phyloP scores from a whole-genome alignment of 2,888 invertebrate species.

The Masnerella sp. region DNA sequence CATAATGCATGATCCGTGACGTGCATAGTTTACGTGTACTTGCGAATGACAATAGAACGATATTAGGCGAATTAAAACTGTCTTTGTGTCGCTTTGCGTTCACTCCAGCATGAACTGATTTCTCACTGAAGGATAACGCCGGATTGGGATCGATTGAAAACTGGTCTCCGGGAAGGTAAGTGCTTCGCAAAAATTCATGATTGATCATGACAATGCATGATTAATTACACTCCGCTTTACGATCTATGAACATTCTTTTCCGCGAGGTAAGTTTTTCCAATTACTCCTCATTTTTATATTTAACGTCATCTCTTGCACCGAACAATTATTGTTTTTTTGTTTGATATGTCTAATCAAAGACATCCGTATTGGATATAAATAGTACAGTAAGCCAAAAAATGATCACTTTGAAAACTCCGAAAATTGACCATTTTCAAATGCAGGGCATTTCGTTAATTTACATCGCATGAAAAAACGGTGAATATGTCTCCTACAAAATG shows the following conservation, averaged over 20 bases:
- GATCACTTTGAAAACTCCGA: too few relatives aligned
- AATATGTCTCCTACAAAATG: too few relatives aligned
- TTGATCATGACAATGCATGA: slow-evolving; percentile 51
- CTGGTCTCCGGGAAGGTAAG: slow-evolving; percentile 38
- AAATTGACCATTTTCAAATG: too few relatives aligned
- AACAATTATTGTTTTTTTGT: too few relatives aligned
- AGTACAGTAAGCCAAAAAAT: too few relatives aligned
- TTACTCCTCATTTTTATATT: not conserved
- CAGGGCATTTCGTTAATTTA: too few relatives aligned
- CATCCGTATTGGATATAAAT: too few relatives aligned
- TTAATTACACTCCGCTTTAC: slow-evolving; percentile 27
- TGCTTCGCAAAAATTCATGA: slow-evolving; percentile 42
- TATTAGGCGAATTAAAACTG: slow-evolving; percentile 47
- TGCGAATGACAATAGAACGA: slow-evolving; percentile 39
- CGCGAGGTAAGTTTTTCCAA: slow-evolving; percentile 32
- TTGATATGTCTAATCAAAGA: too few relatives aligned
- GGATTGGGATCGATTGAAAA: slow-evolving; percentile 44
- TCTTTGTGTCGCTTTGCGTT: slow-evolving; percentile 51
- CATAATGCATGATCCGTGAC: slow-evolving; percentile 48
- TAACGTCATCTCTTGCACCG: too few relatives aligned
- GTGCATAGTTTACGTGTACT: slow-evolving; percentile 31
- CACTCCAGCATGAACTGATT: slow-evolving; percentile 74
- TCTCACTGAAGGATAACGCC: slow-evolving; percentile 67
- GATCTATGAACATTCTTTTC: slow-evolving; percentile 19
- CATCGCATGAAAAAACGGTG: too few relatives aligned